phyloP scores from a whole-genome alignment of 1,140 invertebrate species.

The Cotesia vestalis region DNA sequence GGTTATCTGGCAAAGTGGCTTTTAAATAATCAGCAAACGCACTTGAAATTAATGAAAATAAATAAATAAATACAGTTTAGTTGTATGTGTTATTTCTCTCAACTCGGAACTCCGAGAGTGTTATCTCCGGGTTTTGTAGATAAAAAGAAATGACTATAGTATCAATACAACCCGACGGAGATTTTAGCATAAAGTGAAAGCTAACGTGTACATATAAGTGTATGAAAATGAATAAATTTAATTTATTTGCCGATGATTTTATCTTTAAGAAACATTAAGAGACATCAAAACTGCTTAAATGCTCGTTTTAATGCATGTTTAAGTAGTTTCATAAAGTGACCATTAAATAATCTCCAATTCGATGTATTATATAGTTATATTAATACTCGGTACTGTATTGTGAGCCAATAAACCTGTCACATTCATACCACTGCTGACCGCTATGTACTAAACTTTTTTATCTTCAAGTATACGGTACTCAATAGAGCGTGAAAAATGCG shows the following conservation, averaged over 20 bases:
- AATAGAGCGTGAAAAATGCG: constrained; percentile 32
- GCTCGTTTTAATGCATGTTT: constrained; percentile 23
- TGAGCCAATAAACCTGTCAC: constrained; percentile 29
- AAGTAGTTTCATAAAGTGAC: constrained; percentile 27
- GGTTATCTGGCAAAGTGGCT: no score
- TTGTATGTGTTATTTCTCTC: no score
- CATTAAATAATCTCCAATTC: constrained; percentile 15
- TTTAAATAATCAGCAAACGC: no score
- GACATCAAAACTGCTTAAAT: constrained; percentile 25
- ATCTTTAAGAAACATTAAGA: constrained; percentile 20
- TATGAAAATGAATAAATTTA: constrained; percentile 1
- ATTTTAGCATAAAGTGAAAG: constrained; percentile 24
- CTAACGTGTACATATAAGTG: background rate
- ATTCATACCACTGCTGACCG: constrained; percentile 27
- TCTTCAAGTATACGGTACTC: constrained; percentile 21
- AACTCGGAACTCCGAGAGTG: no score
- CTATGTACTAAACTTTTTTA: constrained; percentile 27
- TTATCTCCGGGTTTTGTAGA: no score
- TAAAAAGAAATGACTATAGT: no score
- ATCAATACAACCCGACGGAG: background rate
- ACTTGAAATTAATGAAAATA: no score
- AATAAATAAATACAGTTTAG: no score
- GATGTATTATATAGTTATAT: background rate
- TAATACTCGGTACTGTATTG: constrained; percentile 1
- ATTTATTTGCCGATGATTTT: background rate